phyloP scores from a whole-genome alignment of 2,113 vertebrate genomes.

The Paracyprichromis sp. region DNA sequence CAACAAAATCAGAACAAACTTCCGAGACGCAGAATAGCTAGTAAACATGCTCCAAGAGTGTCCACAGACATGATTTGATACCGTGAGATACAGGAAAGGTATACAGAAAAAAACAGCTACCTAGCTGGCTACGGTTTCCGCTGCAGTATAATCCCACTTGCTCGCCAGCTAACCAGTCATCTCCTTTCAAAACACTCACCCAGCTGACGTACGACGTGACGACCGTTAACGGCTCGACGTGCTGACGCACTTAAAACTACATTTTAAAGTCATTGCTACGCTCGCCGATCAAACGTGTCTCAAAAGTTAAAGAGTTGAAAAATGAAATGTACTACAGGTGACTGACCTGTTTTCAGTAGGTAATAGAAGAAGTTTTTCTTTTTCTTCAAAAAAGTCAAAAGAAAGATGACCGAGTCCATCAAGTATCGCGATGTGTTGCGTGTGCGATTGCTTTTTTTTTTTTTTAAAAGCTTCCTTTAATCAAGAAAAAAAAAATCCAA shows the following conservation, averaged over 20 bases:
- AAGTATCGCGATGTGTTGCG: slow-evolving; percentile 20
- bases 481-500: not conserved
- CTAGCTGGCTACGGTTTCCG: slow-evolving; percentile 2
- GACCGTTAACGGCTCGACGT: slow-evolving; percentile 5
- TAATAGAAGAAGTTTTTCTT: not conserved
- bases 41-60: not conserved
- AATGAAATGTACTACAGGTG: not conserved
- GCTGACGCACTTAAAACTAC: not conserved
- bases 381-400: not conserved
- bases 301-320: not conserved
- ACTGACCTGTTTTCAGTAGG: not conserved
- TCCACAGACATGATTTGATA: not conserved
- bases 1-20: not conserved
- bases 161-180: slow-evolving; percentile 34
- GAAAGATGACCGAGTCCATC: not conserved
- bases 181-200: slow-evolving; percentile 61
- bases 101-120: not conserved
- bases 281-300: not conserved
- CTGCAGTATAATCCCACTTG: slow-evolving; percentile 20
- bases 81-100: not conserved
- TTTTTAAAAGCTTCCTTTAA: not conserved
- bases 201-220: slow-evolving; percentile 36
- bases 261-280: not conserved
- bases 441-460: not conserved
- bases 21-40: not conserved